A percentile compares a stretch with the other conserved stretches of the same genome.
Evolutionary conservation across 2,113 vertebrate species (phyloP).

Genomic region (Callocephalon fimbriatum): DNA sequence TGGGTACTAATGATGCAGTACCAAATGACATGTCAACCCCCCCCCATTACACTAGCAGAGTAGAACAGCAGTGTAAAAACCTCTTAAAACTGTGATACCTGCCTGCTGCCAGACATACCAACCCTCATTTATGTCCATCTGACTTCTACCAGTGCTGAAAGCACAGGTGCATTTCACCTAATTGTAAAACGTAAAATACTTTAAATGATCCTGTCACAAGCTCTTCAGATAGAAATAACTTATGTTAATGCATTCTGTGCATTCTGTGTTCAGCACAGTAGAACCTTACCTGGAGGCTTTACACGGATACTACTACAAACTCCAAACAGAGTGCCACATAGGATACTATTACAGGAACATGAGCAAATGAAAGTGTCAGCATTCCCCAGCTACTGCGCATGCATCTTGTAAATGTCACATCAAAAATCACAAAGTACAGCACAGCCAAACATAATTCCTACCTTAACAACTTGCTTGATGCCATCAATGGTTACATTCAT

Average conservation of each 20-base stretch:
- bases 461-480: constrained; percentile 90
- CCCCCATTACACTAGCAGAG: background rate
- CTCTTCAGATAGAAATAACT: background rate
- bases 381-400: background rate
- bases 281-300: background rate
- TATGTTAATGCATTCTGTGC: background rate
- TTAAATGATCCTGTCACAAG: background rate
- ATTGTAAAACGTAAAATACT: background rate
- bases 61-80: background rate
- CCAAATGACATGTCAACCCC: background rate
- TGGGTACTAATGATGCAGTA: background rate
- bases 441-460: constrained; percentile 51
- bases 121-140: background rate
- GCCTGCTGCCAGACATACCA: background rate
- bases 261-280: background rate
- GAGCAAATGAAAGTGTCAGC: background rate
- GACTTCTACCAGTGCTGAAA: background rate
- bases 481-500: constrained; percentile 85
- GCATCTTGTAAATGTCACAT: background rate
- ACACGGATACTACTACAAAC: background rate
- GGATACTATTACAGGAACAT: background rate
- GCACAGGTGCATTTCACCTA: background rate
- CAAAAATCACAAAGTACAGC: background rate
- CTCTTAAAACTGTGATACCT: background rate
- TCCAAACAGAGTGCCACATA: background rate